Evolutionary conservation across 2,888 invertebrate species (phyloP).

Genomic region (Andrena chrysosceles): DNA sequence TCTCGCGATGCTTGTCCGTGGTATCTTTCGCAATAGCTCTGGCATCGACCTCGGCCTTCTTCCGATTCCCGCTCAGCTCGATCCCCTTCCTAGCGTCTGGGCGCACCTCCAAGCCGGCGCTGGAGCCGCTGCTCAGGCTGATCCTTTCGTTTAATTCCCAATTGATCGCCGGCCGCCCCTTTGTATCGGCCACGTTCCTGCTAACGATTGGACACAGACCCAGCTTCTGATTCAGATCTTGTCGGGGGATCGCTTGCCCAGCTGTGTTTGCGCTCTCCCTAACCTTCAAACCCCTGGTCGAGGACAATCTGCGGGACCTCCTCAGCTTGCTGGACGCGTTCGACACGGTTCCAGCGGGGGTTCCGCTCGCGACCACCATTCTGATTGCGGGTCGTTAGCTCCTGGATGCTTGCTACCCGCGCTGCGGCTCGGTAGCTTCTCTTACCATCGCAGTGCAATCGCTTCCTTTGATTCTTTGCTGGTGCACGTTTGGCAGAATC

Average conservation of each 20-base stretch:
- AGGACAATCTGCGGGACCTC: conserved; percentile 80
- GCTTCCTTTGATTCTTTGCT: background rate
- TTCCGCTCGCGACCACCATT: conserved; percentile 69
- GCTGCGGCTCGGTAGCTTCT: background rate
- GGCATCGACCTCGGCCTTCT: conserved; percentile 45
- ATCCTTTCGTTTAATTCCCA: conserved; percentile 83
- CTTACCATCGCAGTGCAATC: conserved; percentile 2
- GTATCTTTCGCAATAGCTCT: conserved; percentile 28
- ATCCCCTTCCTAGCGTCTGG: conserved; percentile 75
- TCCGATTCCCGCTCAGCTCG: conserved; percentile 72
- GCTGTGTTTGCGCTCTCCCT: conserved; percentile 41
- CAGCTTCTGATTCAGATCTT: conserved; percentile 64
- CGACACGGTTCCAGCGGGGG: conserved; percentile 32
- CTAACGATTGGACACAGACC: conserved; percentile 56
- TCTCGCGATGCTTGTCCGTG: conserved; percentile 13
- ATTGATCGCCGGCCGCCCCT: conserved; percentile 72
- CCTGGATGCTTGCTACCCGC: background rate
- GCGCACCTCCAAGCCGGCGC: conserved; percentile 76
- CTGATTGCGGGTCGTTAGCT: conserved; percentile 24
- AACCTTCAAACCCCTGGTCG: conserved; percentile 78
- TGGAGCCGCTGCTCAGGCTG: conserved; percentile 81
- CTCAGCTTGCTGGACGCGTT: conserved; percentile 69
- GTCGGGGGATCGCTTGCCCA: conserved; percentile 41
- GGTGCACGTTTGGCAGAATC: background rate
- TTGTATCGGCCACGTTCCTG: conserved; percentile 48